Conservation (phyloP, 1,140 invertebrate genomes). For the Calliopsis andreniformis region DNA sequence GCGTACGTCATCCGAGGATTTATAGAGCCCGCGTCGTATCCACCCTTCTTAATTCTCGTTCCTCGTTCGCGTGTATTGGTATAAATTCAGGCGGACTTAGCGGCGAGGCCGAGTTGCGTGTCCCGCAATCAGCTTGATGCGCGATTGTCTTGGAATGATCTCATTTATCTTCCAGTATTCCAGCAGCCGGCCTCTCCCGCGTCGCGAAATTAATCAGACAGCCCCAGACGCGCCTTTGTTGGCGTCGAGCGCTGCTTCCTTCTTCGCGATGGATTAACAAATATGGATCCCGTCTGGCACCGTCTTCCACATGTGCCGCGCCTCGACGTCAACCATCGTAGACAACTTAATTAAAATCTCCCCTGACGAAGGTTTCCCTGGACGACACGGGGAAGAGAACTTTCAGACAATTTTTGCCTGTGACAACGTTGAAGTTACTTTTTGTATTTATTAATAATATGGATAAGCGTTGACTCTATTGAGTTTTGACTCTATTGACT, state of each 20-base stretch:
- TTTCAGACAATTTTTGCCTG: too few species aligned
- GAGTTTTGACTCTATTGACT: too few species aligned
- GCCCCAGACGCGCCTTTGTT: constrained; percentile 60
- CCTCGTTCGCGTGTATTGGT: constrained; percentile 31
- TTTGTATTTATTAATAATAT: too few species aligned
- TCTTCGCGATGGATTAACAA: constrained; percentile 50
- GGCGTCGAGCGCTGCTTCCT: neutral
- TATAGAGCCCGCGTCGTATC: constrained; percentile 1
- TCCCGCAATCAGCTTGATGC: constrained; percentile 52
- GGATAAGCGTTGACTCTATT: too few species aligned
- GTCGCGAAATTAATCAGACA: constrained; percentile 63
- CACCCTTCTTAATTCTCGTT: constrained; percentile 15
- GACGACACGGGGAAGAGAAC: neutral
- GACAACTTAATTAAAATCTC: constrained; percentile 5
- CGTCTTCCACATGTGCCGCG: constrained; percentile 4
- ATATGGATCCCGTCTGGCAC: constrained; percentile 46
- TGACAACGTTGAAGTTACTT: too few species aligned
- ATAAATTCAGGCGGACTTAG: constrained; percentile 48
- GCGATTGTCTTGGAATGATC: constrained; percentile 58
- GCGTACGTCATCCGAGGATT: constrained; percentile 17
- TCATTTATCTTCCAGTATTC: constrained; percentile 60
- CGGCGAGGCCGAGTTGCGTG: constrained; percentile 26
- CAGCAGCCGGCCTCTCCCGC: constrained; percentile 32
- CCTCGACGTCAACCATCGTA: neutral
- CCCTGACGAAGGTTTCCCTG: neutral